A percentile compares a stretch with the other conserved stretches of the same genome.
Evolutionary conservation across 2,113 vertebrate genomes (phyloP).

Genomic region (Nettapus auritus): DNA sequence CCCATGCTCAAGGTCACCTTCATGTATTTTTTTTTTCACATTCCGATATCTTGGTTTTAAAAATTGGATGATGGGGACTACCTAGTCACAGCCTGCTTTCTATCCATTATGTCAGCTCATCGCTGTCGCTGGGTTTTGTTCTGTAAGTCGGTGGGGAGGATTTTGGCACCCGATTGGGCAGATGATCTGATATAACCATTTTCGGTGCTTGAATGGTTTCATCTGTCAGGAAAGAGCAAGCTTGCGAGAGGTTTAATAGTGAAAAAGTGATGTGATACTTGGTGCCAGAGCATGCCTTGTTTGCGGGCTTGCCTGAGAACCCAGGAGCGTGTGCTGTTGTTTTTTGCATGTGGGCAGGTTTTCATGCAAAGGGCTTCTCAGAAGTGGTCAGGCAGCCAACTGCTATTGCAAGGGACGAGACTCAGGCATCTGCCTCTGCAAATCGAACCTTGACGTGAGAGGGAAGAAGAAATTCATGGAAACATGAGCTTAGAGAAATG

Average conservation of each 20-base stretch:
- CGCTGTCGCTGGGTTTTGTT: neutral
- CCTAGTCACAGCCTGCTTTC: neutral
- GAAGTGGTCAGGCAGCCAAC: neutral
- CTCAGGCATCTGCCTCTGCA: neutral
- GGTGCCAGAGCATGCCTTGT: neutral
- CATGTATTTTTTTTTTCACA: conserved; percentile 28
- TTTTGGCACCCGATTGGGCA: neutral
- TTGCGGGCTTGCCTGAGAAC: neutral
- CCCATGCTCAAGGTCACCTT: conserved; percentile 20
- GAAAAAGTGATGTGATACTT: conserved; percentile 30
- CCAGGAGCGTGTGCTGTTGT: neutral
- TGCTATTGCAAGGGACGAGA: neutral
- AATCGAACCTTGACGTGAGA: neutral
- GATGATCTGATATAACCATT: neutral
- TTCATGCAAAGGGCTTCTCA: conserved; percentile 12
- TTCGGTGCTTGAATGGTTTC: neutral
- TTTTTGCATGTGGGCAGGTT: neutral
- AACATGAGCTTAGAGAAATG: neutral
- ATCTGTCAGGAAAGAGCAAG: neutral
- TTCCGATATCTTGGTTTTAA: conserved; percentile 12
- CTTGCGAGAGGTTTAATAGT: neutral
- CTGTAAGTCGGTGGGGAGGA: neutral
- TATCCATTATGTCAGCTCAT: neutral
- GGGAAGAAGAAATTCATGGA: neutral
- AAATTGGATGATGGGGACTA: neutral